Percentiles rank a stretch among this genome's conserved stretches.
phyloP scores from a whole-genome alignment of 2,888 invertebrate species.

The Rapana venosa region DNA sequence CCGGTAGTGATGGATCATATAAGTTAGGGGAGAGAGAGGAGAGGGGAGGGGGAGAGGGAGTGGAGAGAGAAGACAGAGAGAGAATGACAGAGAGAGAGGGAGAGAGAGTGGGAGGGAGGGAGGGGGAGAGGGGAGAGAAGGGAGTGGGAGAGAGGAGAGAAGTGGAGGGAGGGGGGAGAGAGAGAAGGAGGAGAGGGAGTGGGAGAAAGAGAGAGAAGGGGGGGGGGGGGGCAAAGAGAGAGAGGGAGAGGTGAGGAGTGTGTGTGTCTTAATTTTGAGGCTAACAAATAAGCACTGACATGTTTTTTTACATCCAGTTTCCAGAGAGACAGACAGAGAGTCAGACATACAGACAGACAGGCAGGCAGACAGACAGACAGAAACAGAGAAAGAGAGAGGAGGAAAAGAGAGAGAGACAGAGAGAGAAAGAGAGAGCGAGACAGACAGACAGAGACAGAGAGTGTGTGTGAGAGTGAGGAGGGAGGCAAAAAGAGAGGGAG shows the following conservation, averaged over 20 bases:
- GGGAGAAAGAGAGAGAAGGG: background rate
- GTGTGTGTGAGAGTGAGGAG: background rate
- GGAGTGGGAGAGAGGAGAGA: background rate
- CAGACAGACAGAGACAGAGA: background rate
- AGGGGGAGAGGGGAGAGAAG: background rate
- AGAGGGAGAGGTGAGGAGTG: background rate
- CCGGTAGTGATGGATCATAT: too few species aligned
- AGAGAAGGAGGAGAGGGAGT: background rate
- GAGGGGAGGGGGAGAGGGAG: too few species aligned
- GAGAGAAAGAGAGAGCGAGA: background rate
- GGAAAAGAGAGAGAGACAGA: background rate
- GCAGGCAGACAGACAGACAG: too few species aligned
- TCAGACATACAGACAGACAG: too few species aligned
- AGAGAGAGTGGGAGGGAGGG: background rate
- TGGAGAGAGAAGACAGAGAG: background rate
- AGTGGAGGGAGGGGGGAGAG: background rate
- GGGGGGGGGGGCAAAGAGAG: background rate
- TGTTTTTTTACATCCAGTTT: too few species aligned
- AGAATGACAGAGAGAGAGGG: background rate
- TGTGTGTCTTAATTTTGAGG: too few species aligned
- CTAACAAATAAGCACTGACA: too few species aligned
- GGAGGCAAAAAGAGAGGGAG: too few species aligned
- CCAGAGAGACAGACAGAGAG: too few species aligned
- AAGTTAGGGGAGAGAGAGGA: too few species aligned
- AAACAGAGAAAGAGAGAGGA: too few species aligned